phyloP scores from a whole-genome alignment of 2,888 invertebrate genomes.

The Mesorhabditis spiculigera region DNA sequence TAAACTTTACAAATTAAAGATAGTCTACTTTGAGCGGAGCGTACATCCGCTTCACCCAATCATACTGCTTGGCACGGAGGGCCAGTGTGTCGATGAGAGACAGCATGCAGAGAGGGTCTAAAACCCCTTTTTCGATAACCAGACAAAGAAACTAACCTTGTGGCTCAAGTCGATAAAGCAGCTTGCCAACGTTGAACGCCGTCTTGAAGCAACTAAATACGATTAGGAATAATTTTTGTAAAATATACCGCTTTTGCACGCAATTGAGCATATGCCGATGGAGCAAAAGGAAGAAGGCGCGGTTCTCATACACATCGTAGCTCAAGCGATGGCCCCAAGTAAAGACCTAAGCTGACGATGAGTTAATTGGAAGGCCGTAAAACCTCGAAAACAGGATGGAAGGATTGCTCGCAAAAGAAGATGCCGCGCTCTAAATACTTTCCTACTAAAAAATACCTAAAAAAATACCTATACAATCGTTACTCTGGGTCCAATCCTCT shows the following conservation, averaged over 20 bases:
- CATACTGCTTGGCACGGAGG: conserved; percentile 71
- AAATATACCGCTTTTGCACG: conserved; percentile 60
- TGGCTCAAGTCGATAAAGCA: conserved; percentile 75
- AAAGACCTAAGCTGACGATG: conserved; percentile 64
- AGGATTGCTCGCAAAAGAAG: conserved; percentile 74
- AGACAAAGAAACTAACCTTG: conserved; percentile 59
- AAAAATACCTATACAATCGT: conserved; percentile 41
- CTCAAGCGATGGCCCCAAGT: conserved; percentile 64
- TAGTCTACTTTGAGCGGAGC: conserved; percentile 60
- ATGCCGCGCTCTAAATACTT: conserved; percentile 71
- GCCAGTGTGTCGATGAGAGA: conserved; percentile 80
- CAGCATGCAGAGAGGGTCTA: conserved; percentile 73
- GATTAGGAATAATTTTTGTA: background rate
- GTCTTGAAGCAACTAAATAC: conserved; percentile 65
- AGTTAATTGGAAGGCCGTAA: conserved; percentile 65
- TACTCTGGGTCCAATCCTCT: conserved; percentile 39
- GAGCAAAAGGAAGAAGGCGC: conserved; percentile 75
- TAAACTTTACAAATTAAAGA: background rate
- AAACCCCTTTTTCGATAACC: background rate
- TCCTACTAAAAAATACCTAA: background rate
- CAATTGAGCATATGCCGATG: conserved; percentile 77
- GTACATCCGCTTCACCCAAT: conserved; percentile 69
- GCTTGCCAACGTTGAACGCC: conserved; percentile 80
- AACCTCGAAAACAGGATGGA: conserved; percentile 77
- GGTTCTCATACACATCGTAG: conserved; percentile 77